Conservation (phyloP, 2,888 invertebrate genomes). For the Parnassius mnemosyne region DNA sequence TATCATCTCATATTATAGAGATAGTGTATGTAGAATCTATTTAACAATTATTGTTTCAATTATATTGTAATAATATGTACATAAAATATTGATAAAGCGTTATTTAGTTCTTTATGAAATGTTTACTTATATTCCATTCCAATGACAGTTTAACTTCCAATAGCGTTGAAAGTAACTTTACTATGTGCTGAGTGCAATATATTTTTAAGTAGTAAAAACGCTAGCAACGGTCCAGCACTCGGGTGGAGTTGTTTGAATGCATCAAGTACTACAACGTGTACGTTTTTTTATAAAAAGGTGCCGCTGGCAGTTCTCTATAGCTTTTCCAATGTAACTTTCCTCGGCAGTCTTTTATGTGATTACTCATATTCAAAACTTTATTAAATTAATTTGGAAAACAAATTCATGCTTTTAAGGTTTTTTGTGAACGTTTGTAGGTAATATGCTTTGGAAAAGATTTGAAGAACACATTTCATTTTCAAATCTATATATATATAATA, state of each 20-base stretch:
- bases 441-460: not conserved
- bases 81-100: too few species aligned
- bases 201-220: constrained; percentile 25
- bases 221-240: constrained; percentile 19
- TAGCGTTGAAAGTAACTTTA: constrained; percentile 15
- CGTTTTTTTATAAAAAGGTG: constrained; percentile 15
- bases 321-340: constrained; percentile 18
- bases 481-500: too few species aligned
- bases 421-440: too few species aligned
- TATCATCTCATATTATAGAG: too few species aligned
- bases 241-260: constrained; percentile 25
- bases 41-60: too few species aligned
- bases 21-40: too few species aligned
- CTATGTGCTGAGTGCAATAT: constrained; percentile 16
- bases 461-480: not conserved
- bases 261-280: constrained; percentile 23
- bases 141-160: constrained; percentile 11
- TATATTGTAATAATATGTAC: too few species aligned
- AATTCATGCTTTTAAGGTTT: not conserved
- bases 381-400: constrained; percentile 7
- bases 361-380: constrained; percentile 21
- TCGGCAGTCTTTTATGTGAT: constrained; percentile 15
- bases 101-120: not conserved
- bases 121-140: not conserved
- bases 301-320: constrained; percentile 12